These are phyloP conservation scores for Oedothorax gibbosus DNA, from an alignment of 1,140 invertebrate genomes.

Conservation along the genomic window DNA sequence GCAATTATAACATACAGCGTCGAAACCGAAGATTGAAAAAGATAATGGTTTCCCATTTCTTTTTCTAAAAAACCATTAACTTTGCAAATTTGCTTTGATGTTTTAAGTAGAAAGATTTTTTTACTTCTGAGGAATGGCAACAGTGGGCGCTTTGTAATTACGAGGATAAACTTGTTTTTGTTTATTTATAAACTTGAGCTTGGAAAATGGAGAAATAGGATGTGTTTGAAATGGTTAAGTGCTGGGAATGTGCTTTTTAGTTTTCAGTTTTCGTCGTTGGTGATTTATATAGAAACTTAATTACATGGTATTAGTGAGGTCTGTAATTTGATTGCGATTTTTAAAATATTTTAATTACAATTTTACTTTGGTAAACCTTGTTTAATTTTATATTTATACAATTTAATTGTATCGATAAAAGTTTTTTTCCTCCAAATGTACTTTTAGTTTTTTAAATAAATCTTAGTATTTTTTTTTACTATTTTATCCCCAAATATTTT, in stretches of 20 bases:
- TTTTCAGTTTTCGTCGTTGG: background rate
- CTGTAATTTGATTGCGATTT: too few relatives aligned
- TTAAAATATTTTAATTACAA: too few relatives aligned
- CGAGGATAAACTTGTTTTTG: background rate
- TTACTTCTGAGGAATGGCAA: background rate
- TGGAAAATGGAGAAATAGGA: background rate
- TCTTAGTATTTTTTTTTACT: too few relatives aligned
- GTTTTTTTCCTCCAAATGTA: too few relatives aligned
- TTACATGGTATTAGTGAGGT: background rate
- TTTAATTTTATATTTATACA: too few relatives aligned
- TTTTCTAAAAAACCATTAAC: constrained; percentile 16
- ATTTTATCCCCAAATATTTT: too few relatives aligned
- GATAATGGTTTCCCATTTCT: constrained; percentile 27
- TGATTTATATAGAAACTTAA: constrained; percentile 18
- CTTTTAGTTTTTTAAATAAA: too few relatives aligned
- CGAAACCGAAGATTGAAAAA: constrained; percentile 24
- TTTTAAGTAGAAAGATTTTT: background rate
- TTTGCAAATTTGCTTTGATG: constrained; percentile 26
- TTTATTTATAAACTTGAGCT: constrained; percentile 21
- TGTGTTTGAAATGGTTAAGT: background rate
- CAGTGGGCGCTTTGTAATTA: background rate
- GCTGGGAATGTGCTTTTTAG: background rate
- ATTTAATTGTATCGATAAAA: too few relatives aligned
- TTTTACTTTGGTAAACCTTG: too few relatives aligned
- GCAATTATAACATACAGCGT: constrained; percentile 4